Conservation (phyloP, 2,888 invertebrate species). For the Chrysolina oricalcia region DNA sequence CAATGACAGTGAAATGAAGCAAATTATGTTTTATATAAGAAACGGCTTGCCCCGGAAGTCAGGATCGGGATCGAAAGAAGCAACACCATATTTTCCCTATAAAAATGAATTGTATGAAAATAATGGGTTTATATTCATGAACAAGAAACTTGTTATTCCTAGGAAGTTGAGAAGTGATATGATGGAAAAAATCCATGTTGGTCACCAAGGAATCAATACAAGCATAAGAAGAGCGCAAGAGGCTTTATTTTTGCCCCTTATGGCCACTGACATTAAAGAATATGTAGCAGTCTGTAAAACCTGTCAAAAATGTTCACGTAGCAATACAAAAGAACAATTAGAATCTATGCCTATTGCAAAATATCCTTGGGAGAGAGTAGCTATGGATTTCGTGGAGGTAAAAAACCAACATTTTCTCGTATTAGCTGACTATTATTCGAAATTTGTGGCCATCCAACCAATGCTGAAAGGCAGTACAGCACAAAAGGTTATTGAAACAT, state of each 20-base stretch:
- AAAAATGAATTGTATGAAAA: slow-evolving; percentile 12
- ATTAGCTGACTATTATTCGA: slow-evolving; percentile 10
- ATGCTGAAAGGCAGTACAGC: slow-evolving; percentile 1
- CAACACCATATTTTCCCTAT: not conserved
- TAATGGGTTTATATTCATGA: slow-evolving; percentile 9
- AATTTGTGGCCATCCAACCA: slow-evolving; percentile 5
- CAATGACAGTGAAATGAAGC: not conserved
- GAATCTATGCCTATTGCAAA: slow-evolving; percentile 1
- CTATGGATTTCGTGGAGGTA: not conserved
- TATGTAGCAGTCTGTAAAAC: slow-evolving; percentile 4
- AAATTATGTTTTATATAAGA: not conserved
- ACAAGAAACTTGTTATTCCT: not conserved
- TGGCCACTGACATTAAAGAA: slow-evolving; percentile 1
- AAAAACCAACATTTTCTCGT: not conserved
- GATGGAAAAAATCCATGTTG: slow-evolving; percentile 3
- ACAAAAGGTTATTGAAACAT: slow-evolving; percentile 2
- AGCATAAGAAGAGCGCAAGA: slow-evolving; percentile 8
- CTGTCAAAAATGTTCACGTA: not conserved
- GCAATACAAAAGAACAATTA: not conserved
- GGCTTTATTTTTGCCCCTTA: not conserved
- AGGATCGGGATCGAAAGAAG: not conserved
- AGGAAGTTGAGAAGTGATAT: not conserved
- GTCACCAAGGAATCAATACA: slow-evolving; percentile 4
- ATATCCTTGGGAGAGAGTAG: not conserved
- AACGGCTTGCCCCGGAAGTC: not conserved